phyloP scores from a whole-genome alignment of 2,797 vertebrate genomes.

The Coregonus ussuriensis region DNA sequence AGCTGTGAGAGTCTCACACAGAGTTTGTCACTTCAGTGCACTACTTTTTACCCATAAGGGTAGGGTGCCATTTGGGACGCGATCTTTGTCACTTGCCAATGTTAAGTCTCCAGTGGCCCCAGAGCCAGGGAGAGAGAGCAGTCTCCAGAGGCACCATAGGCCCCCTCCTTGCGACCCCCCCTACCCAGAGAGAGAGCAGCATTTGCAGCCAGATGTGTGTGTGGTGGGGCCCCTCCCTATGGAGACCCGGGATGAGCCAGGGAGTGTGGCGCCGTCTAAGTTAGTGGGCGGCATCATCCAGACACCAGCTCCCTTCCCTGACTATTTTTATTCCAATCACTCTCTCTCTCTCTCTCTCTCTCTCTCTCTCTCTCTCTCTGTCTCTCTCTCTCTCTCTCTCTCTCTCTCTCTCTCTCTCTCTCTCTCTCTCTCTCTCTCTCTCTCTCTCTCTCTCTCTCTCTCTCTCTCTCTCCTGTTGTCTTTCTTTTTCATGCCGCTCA shows the following conservation, averaged over 20 bases:
- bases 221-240: slow-evolving; percentile 75
- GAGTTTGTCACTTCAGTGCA: no score
- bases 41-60: not conserved
- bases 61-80: not conserved
- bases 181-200: slow-evolving; percentile 50
- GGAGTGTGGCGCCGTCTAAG: slow-evolving; percentile 81
- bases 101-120: not conserved
- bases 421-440: not conserved
- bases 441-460: not conserved
- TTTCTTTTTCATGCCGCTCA: slow-evolving; percentile 46
- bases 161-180: not conserved
- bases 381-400: not conserved
- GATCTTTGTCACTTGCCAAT: not conserved
- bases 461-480: slow-evolving; percentile 1
- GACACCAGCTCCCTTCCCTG: slow-evolving; percentile 78
- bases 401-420: not conserved
- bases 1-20: no score
- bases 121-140: not conserved
- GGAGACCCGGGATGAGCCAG: slow-evolving; percentile 69
- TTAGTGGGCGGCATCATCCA: slow-evolving; percentile 77
- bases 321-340: slow-evolving; percentile 79
- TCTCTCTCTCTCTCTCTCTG: not conserved
- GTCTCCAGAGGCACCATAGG: not conserved
- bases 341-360: slow-evolving; percentile 32
- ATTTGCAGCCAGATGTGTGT: slow-evolving; percentile 70